These are phyloP conservation scores for Cryptops parisi DNA, from an alignment of 2,888 invertebrate species.

Conservation along the genomic window DNA sequence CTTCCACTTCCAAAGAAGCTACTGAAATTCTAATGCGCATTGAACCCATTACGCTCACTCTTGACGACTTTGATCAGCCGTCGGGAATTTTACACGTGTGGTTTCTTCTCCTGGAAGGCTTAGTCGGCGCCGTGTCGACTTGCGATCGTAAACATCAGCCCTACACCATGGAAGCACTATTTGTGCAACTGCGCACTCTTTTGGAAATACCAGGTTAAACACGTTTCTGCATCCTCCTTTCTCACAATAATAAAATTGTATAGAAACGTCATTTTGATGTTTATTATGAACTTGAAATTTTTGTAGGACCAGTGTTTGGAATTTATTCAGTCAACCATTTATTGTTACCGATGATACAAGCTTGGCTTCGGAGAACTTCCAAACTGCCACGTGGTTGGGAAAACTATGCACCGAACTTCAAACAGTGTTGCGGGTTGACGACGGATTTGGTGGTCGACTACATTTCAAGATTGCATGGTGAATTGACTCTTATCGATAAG, in stretches of 20 bases:
- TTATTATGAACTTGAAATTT: slow-evolving; percentile 5
- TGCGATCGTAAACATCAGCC: slow-evolving; percentile 63
- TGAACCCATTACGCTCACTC: slow-evolving; percentile 24
- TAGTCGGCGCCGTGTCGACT: slow-evolving; percentile 43
- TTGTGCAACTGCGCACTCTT: slow-evolving; percentile 63
- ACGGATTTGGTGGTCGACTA: slow-evolving; percentile 82
- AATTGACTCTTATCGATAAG: slow-evolving; percentile 25
- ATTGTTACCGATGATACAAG: slow-evolving; percentile 79
- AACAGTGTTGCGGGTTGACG: slow-evolving; percentile 85
- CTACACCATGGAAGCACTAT: slow-evolving; percentile 71
- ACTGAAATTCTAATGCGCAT: slow-evolving; percentile 5
- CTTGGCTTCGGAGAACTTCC: slow-evolving; percentile 60
- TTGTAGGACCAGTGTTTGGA: slow-evolving; percentile 67
- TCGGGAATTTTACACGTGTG: slow-evolving; percentile 70
- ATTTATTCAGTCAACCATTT: slow-evolving; percentile 84
- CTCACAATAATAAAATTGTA: background rate
- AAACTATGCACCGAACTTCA: slow-evolving; percentile 71
- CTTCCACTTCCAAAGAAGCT: slow-evolving; percentile 2
- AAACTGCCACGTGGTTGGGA: slow-evolving; percentile 47
- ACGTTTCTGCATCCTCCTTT: background rate
- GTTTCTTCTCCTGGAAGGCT: slow-evolving; percentile 74
- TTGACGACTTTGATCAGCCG: slow-evolving; percentile 44
- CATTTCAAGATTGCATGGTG: slow-evolving; percentile 55
- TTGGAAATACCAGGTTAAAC: slow-evolving; percentile 49
- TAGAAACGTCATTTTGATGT: background rate